Conservation (phyloP, 2,797 vertebrate genomes). For the Ceyx erithaca region DNA sequence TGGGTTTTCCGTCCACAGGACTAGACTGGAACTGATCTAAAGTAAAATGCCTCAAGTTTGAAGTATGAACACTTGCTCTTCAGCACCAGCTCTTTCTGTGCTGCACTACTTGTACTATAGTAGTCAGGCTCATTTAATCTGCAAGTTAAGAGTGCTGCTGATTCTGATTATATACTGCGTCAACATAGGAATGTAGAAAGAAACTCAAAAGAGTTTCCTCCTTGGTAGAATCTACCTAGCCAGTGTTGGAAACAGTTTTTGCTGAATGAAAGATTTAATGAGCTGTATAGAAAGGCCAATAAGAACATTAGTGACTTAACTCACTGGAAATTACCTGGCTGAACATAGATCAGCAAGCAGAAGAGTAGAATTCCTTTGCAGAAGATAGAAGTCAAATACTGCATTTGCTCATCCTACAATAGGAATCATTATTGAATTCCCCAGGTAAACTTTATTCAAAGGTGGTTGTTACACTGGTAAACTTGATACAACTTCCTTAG, state of each 20-base stretch:
- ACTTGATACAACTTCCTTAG: neutral
- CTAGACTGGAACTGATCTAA: neutral
- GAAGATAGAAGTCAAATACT: neutral
- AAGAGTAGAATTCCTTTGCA: neutral
- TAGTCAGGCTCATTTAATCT: neutral
- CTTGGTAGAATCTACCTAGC: neutral
- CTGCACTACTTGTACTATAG: neutral
- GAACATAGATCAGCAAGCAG: neutral
- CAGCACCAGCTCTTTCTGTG: neutral
- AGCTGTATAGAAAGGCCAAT: neutral
- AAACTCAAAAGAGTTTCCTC: neutral
- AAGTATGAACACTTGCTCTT: neutral
- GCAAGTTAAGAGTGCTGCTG: neutral
- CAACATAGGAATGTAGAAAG: neutral
- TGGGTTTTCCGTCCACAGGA: neutral
- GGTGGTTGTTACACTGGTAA: neutral
- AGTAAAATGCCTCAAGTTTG: neutral
- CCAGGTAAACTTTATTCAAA: neutral
- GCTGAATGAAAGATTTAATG: neutral
- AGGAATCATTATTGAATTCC: neutral
- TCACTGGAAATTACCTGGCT: neutral
- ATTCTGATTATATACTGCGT: neutral
- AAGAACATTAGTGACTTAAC: neutral
- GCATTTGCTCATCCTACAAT: neutral
- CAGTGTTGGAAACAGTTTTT: neutral